phyloP scores from a whole-genome alignment of 1,140 invertebrate genomes.

The Aphaenogaster ashmeadi region DNA sequence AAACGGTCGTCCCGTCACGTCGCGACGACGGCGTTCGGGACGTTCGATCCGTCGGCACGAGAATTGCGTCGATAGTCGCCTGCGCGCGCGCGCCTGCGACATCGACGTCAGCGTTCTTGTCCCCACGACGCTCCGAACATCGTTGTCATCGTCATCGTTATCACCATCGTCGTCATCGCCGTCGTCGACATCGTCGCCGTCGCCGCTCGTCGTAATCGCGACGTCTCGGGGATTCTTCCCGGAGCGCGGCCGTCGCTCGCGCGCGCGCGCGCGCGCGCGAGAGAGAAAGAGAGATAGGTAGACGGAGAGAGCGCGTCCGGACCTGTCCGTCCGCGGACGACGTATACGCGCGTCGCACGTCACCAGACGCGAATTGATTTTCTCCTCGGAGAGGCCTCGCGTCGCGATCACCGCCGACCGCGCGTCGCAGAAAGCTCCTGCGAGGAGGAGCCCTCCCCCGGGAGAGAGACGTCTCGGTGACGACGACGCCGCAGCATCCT shows the following conservation, averaged over 20 bases:
- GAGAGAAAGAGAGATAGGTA: neutral
- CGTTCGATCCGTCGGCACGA: conserved; percentile 21
- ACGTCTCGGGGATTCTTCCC: neutral
- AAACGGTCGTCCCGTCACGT: conserved; percentile 74
- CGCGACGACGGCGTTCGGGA: neutral
- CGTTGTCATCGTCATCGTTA: conserved; percentile 1
- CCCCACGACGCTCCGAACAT: neutral
- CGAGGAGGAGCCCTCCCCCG: neutral
- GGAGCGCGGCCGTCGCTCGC: neutral
- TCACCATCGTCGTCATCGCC: neutral
- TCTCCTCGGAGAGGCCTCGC: conserved; percentile 66
- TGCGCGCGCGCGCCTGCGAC: neutral
- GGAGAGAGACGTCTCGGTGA: neutral
- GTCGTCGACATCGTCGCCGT: neutral
- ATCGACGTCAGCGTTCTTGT: neutral
- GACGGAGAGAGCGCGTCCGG: neutral
- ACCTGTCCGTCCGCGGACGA: neutral
- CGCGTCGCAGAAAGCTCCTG: neutral
- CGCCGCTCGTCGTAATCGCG: neutral
- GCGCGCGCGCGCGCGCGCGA: neutral
- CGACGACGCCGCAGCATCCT: neutral
- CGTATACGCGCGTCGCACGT: conserved; percentile 67
- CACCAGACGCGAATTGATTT: conserved; percentile 77
- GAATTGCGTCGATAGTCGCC: conserved; percentile 13
- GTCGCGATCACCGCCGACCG: conserved; percentile 40